Evolutionary conservation across 2,113 vertebrate genomes (phyloP).

Genomic region (Trematomus loennbergii): DNA sequence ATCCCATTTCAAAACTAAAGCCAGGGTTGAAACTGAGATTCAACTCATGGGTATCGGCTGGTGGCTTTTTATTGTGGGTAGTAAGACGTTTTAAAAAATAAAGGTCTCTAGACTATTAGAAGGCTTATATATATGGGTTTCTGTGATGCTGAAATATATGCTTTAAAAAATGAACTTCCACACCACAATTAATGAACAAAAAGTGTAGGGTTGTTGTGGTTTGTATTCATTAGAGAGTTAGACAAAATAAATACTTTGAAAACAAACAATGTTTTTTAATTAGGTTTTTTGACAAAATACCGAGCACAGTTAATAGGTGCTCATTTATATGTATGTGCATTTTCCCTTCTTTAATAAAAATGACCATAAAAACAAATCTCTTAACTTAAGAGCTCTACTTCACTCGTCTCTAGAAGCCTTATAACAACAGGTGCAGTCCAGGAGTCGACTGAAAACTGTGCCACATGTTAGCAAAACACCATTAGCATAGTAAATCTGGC

Average conservation of each 20-base stretch:
- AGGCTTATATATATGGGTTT: neutral
- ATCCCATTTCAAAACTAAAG: conserved; percentile 38
- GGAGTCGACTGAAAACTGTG: neutral
- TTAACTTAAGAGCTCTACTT: neutral
- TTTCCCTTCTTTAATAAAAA: no score
- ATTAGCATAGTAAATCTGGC: neutral
- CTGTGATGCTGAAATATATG: no score
- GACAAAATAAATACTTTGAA: no score
- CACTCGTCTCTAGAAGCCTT: neutral
- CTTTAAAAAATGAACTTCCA: neutral
- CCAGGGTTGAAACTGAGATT: conserved; percentile 26
- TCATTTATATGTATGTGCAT: no score
- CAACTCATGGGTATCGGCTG: neutral
- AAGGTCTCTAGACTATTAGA: neutral
- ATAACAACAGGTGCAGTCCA: neutral
- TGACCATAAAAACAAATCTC: neutral
- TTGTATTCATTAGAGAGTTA: neutral
- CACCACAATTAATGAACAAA: neutral
- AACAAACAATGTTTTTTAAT: no score
- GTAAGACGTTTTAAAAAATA: neutral
- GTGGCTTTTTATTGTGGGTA: neutral
- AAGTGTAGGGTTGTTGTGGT: neutral
- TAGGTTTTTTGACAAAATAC: no score
- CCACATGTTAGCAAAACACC: neutral
- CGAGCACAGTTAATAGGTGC: no score